Conservation (phyloP, 1,140 invertebrate species). For the Aethina tumida region DNA sequence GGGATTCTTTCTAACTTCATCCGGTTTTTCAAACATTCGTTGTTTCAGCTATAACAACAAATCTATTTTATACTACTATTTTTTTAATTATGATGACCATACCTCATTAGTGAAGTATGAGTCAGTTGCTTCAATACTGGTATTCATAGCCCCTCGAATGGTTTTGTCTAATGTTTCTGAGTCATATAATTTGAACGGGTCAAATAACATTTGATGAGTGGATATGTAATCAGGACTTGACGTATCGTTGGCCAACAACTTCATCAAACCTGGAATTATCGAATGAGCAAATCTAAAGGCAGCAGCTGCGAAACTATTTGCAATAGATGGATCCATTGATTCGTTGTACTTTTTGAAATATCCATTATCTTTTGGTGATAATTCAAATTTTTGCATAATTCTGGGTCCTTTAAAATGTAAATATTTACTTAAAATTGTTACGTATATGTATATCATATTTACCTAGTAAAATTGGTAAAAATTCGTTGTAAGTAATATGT, state of each 20-base stretch:
- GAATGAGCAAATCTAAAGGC: constrained; percentile 90
- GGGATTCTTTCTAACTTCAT: constrained; percentile 9
- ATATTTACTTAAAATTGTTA: constrained; percentile 4
- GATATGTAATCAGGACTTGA: constrained; percentile 56
- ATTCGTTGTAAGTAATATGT: constrained; percentile 83
- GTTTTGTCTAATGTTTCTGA: constrained; percentile 47
- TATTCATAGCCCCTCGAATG: constrained; percentile 52
- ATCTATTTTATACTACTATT: constrained; percentile 1
- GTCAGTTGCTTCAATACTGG: constrained; percentile 55
- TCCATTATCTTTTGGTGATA: constrained; percentile 49
- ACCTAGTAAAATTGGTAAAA: constrained; percentile 72
- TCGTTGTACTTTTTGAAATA: constrained; percentile 60
- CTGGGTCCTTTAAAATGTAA: constrained; percentile 39
- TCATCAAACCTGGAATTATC: constrained; percentile 61
- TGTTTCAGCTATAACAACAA: constrained; percentile 49
- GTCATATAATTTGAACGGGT: constrained; percentile 67
- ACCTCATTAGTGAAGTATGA: constrained; percentile 60
- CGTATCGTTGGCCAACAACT: constrained; percentile 46
- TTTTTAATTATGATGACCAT: constrained; percentile 17
- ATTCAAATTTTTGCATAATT: constrained; percentile 44
- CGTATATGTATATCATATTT: constrained; percentile 21
- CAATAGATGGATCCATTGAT: constrained; percentile 66
- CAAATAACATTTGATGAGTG: constrained; percentile 71
- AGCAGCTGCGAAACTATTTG: constrained; percentile 85
- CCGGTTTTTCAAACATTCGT: constrained; percentile 60